Evolutionary conservation across 23 tunicate genomes (phyloP).

Genomic region (Botrylloides violaceus): DNA sequence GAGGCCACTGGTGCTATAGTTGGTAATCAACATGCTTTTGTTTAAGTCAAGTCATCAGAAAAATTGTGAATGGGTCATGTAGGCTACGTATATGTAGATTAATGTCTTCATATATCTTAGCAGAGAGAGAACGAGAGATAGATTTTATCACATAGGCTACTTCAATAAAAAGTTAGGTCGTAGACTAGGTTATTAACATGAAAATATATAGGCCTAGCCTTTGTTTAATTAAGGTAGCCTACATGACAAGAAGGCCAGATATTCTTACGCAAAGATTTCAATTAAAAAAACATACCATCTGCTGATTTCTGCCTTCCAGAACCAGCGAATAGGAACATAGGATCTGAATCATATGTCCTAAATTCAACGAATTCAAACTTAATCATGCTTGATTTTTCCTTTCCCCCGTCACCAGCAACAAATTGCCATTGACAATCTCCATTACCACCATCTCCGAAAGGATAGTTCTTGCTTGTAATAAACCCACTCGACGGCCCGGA

Average conservation of each 20-base stretch:
- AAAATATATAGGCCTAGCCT: too few species aligned
- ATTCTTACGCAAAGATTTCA: not conserved
- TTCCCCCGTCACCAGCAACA: not conserved
- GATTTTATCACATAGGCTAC: too few species aligned
- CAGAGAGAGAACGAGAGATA: too few species aligned
- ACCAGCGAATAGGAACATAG: conserved; percentile 37
- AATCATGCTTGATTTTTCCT: not conserved
- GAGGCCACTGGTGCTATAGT: too few species aligned
- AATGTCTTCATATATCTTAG: too few species aligned
- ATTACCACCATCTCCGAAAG: conserved; percentile 47
- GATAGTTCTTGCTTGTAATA: conserved; percentile 57
- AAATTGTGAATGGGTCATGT: too few species aligned
- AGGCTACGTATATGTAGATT: too few species aligned
- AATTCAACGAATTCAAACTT: conserved; percentile 47
- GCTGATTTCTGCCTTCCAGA: conserved; percentile 32
- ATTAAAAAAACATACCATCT: not conserved
- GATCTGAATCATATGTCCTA: conserved; percentile 30
- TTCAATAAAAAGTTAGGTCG: too few species aligned
- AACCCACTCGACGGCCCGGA: conserved; percentile 21
- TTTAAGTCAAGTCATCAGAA: too few species aligned
- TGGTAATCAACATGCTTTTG: too few species aligned
- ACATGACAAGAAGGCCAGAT: not conserved
- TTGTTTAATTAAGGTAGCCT: not conserved
- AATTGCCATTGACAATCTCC: conserved; percentile 82
- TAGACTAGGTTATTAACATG: too few species aligned